Conservation (phyloP, 2,888 invertebrate genomes). For the Yponomeuta cagnagella region DNA sequence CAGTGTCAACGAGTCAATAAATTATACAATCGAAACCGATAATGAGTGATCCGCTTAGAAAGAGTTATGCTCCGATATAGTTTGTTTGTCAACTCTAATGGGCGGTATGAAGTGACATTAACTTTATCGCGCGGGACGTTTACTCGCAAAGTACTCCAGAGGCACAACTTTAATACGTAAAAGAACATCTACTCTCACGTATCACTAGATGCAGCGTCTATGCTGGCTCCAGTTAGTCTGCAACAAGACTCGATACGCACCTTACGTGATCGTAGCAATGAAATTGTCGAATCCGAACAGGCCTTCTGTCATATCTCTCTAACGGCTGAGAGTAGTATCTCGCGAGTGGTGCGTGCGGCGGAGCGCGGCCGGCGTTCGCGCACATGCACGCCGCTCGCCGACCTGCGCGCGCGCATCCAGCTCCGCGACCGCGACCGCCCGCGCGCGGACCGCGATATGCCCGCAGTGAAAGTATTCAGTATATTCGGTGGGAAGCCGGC, state of each 20-base stretch:
- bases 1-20: background rate
- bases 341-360: constrained; percentile 20
- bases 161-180: background rate
- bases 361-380: constrained; percentile 29
- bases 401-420: constrained; percentile 67
- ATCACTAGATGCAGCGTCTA: too few species aligned
- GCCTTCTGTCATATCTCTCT: background rate
- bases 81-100: constrained; percentile 19
- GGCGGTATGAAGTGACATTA: constrained; percentile 61
- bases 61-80: background rate
- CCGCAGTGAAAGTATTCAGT: constrained; percentile 74
- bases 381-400: constrained; percentile 67
- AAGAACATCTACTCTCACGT: too few species aligned
- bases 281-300: background rate
- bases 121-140: constrained; percentile 60
- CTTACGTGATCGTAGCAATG: too few species aligned
- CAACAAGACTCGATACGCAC: too few species aligned
- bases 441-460: constrained; percentile 65
- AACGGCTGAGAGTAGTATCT: background rate
- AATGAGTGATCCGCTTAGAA: background rate
- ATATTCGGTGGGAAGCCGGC: constrained; percentile 73
- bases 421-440: constrained; percentile 57
- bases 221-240: too few species aligned
- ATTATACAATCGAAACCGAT: constrained; percentile 4
- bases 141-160: background rate